phyloP scores from a whole-genome alignment of 2,113 vertebrate genomes.

The Lethenteron camtschaticum region DNA sequence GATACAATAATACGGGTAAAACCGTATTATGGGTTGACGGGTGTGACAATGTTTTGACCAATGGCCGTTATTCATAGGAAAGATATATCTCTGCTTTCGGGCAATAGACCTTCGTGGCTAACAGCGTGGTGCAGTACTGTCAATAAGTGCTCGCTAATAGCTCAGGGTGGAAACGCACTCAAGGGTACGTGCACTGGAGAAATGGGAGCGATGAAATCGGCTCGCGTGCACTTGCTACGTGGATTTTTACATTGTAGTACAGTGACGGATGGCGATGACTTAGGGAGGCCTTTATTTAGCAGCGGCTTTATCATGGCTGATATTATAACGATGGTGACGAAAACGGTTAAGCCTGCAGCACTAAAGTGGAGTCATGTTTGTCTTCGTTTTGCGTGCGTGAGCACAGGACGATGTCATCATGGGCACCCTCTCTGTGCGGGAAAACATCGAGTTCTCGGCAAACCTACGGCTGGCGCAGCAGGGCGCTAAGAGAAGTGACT shows the following conservation, averaged over 20 bases:
- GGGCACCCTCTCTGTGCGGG: constrained; percentile 30
- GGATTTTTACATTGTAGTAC: background rate
- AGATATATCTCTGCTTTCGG: too few relatives aligned
- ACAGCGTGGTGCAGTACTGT: too few relatives aligned
- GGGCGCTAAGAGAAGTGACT: constrained; percentile 10
- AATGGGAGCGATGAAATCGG: too few relatives aligned
- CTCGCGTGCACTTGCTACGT: background rate
- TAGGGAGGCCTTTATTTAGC: background rate
- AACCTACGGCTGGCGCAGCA: constrained; percentile 24
- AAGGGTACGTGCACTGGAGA: too few relatives aligned
- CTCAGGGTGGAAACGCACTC: too few relatives aligned
- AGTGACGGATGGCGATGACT: background rate
- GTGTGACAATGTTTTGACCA: too few relatives aligned
- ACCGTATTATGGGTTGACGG: too few relatives aligned
- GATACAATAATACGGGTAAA: too few relatives aligned
- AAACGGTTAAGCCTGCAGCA: background rate
- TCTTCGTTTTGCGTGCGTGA: background rate
- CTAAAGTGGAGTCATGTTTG: background rate
- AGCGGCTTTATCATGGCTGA: background rate
- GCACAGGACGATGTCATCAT: constrained; percentile 33
- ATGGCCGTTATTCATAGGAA: too few relatives aligned
- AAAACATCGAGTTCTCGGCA: constrained; percentile 37
- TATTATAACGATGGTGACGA: background rate
- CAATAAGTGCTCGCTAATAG: too few relatives aligned
- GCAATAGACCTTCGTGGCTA: too few relatives aligned